These are phyloP conservation scores for Eufriesea mexicana DNA, from an alignment of 1,140 invertebrate species.

Conservation along the genomic window DNA sequence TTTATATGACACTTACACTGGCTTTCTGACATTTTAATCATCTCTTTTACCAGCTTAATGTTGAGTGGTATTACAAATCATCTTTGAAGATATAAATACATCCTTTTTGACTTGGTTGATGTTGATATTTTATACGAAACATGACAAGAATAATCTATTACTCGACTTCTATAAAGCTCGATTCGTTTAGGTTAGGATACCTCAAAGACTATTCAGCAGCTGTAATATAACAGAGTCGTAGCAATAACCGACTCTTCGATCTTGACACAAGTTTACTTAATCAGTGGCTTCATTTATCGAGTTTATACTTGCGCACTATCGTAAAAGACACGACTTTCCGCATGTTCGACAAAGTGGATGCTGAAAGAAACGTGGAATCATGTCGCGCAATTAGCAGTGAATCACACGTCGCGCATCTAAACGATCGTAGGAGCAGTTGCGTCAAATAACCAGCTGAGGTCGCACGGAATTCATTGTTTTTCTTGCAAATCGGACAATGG, in stretches of 20 bases:
- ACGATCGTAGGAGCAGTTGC: slow-evolving; percentile 57
- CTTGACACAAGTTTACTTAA: slow-evolving; percentile 10
- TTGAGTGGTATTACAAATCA: no score
- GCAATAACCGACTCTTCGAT: slow-evolving; percentile 1
- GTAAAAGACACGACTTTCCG: slow-evolving; percentile 4
- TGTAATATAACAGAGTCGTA: neutral
- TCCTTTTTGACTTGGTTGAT: neutral
- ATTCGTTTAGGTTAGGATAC: no score
- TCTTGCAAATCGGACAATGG: neutral
- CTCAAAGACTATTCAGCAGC: neutral
- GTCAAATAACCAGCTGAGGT: slow-evolving; percentile 37
- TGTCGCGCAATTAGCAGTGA: slow-evolving; percentile 58
- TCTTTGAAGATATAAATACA: no score
- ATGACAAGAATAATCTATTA: neutral
- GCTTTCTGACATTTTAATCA: no score
- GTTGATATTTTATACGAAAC: neutral
- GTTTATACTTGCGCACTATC: neutral
- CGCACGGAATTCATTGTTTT: neutral
- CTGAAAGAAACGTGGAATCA: slow-evolving; percentile 56
- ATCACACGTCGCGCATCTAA: slow-evolving; percentile 51
- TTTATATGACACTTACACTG: no score
- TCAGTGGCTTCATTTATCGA: slow-evolving; percentile 3
- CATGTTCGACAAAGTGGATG: slow-evolving; percentile 5
- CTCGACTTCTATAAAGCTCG: no score
- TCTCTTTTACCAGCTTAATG: no score